Evolutionary conservation across 1,140 invertebrate species (phyloP).

Genomic region (Anastrepha ludens): DNA sequence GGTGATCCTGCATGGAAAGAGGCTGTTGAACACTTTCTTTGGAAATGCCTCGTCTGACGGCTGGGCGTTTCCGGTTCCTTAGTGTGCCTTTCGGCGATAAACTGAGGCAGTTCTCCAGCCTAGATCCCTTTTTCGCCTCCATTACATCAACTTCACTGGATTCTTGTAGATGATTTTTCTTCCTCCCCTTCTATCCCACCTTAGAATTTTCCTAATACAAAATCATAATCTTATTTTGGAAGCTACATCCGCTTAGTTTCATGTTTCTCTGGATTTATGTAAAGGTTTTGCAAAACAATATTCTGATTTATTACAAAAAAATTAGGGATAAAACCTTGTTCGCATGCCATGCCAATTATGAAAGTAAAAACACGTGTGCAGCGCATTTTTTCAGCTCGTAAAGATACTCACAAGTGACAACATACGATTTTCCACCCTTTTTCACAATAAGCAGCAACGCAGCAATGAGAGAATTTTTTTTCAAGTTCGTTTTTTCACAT

Average conservation of each 20-base stretch:
- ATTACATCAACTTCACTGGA: no score
- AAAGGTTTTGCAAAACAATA: constrained; percentile 36
- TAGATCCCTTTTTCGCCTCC: no score
- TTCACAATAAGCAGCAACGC: background rate
- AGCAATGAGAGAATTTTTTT: background rate
- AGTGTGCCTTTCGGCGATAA: no score
- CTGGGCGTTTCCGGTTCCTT: no score
- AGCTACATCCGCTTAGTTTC: constrained; percentile 8
- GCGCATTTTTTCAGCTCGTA: background rate
- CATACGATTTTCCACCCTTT: constrained; percentile 5
- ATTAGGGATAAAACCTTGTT: constrained; percentile 6
- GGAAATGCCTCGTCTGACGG: no score
- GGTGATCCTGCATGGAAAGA: no score
- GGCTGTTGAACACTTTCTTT: no score
- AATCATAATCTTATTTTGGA: no score
- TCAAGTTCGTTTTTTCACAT: background rate
- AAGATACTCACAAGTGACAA: background rate
- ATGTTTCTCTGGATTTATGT: background rate
- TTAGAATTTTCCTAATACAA: no score
- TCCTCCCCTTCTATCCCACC: no score
- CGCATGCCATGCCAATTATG: constrained; percentile 50
- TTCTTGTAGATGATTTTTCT: no score
- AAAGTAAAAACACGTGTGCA: constrained; percentile 33
- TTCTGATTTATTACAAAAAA: constrained; percentile 29
- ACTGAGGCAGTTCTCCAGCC: no score